Conservation (phyloP, 2,888 invertebrate genomes). For the Sesia apiformis region DNA sequence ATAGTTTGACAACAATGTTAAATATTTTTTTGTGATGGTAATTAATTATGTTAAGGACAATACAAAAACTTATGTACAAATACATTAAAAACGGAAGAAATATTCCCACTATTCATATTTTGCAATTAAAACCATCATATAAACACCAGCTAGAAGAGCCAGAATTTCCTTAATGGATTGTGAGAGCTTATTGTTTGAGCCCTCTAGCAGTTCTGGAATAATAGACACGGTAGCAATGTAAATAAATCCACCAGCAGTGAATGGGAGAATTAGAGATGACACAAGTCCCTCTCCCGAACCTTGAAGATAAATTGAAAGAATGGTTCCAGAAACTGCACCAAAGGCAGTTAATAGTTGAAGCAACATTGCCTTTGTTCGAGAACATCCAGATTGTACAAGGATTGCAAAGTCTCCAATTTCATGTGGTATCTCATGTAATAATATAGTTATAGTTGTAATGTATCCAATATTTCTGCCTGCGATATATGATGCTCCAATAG, state of each 20-base stretch:
- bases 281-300: slow-evolving; percentile 81
- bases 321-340: slow-evolving; percentile 95
- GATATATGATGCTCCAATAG: slow-evolving; percentile 97
- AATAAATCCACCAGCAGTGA: slow-evolving; percentile 99
- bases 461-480: slow-evolving; percentile 91
- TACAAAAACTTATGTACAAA: background rate
- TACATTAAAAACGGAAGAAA: background rate
- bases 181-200: slow-evolving; percentile 85
- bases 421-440: slow-evolving; percentile 99
- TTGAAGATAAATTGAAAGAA: slow-evolving; percentile 88
- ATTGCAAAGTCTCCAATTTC: slow-evolving; percentile 99
- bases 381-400: slow-evolving; percentile 96
- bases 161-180: slow-evolving; percentile 94
- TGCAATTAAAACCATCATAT: slow-evolving; percentile 96
- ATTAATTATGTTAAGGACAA: background rate
- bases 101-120: slow-evolving; percentile 60
- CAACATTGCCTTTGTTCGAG: slow-evolving; percentile 93
- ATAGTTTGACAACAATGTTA: background rate
- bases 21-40: background rate
- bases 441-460: slow-evolving; percentile 95
- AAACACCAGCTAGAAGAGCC: slow-evolving; percentile 91
- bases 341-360: slow-evolving; percentile 95
- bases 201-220: slow-evolving; percentile 96
- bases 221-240: slow-evolving; percentile 99
- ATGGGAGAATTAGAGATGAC: slow-evolving; percentile 93